Evolutionary conservation across 2,888 invertebrate species (phyloP).

Genomic region (Tuta absoluta): DNA sequence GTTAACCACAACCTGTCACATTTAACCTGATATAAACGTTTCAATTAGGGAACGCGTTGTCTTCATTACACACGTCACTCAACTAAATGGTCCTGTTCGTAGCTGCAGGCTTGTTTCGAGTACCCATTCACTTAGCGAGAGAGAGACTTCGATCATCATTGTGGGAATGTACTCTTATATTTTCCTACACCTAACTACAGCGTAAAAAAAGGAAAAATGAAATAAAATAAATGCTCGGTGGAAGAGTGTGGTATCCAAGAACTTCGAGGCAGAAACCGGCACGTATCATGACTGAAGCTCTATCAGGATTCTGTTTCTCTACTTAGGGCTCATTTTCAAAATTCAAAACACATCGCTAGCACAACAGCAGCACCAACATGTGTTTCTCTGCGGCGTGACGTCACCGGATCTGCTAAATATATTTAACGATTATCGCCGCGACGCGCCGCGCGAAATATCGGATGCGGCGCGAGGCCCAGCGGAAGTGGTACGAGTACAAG

Average conservation of each 20-base stretch:
- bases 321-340: too few species aligned
- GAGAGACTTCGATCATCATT: too few species aligned
- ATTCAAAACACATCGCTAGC: neutral
- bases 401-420: constrained; percentile 64
- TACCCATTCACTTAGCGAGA: neutral
- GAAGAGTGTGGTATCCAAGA: too few species aligned
- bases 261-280: too few species aligned
- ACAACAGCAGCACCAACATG: constrained; percentile 41
- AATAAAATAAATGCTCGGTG: too few species aligned
- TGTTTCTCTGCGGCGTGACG: constrained; percentile 51
- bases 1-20: neutral
- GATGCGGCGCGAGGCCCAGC: constrained; percentile 4
- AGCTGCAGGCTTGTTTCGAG: too few species aligned
- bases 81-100: neutral
- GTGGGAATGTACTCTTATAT: too few species aligned
- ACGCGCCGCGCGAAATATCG: constrained; percentile 34
- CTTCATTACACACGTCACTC: neutral
- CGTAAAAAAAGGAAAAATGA: too few species aligned
- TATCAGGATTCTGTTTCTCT: too few species aligned
- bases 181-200: too few species aligned
- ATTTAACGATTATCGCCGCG: constrained; percentile 44
- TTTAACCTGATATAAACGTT: neutral
- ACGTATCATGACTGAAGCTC: too few species aligned
- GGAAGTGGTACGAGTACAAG: neutral
- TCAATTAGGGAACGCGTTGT: neutral